Percentiles rank a stretch among this genome's conserved stretches.
These are phyloP conservation scores for Corythaixoides concolor DNA, from an alignment of 2,113 vertebrate species.

Conservation along the genomic window DNA sequence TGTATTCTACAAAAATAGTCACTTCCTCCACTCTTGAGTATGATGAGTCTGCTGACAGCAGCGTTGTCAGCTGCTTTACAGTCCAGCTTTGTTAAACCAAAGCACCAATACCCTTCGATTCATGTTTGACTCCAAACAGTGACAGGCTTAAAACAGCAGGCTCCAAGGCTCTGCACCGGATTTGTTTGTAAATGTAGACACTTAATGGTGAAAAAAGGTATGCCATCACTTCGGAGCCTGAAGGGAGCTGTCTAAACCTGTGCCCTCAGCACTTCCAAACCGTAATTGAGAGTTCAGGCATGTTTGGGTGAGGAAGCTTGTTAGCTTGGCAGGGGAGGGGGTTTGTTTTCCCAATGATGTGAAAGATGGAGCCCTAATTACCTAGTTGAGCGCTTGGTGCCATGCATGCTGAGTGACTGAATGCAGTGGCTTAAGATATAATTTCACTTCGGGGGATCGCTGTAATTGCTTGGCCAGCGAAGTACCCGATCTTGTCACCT, in stretches of 20 bases:
- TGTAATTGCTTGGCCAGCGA: neutral
- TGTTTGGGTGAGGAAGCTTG: neutral
- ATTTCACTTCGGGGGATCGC: neutral
- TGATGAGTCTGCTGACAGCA: neutral
- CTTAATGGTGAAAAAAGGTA: conserved; percentile 46
- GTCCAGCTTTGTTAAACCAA: neutral
- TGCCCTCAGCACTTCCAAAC: neutral
- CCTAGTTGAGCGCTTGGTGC: neutral
- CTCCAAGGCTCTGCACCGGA: neutral
- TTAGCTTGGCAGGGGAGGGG: neutral
- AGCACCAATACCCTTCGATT: neutral
- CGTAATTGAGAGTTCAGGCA: neutral
- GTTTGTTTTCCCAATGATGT: neutral
- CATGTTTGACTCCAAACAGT: neutral
- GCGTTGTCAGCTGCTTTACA: neutral
- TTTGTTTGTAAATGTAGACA: conserved; percentile 43
- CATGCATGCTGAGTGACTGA: neutral
- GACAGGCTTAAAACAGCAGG: neutral
- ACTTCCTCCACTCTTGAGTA: neutral
- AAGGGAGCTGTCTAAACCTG: neutral
- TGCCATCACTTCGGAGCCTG: neutral
- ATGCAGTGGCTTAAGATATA: neutral
- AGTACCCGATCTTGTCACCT: neutral
- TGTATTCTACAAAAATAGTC: neutral
- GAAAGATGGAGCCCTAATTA: neutral